These are phyloP conservation scores for Heliothis virescens DNA, from an alignment of 1,140 invertebrate species.

Conservation along the genomic window DNA sequence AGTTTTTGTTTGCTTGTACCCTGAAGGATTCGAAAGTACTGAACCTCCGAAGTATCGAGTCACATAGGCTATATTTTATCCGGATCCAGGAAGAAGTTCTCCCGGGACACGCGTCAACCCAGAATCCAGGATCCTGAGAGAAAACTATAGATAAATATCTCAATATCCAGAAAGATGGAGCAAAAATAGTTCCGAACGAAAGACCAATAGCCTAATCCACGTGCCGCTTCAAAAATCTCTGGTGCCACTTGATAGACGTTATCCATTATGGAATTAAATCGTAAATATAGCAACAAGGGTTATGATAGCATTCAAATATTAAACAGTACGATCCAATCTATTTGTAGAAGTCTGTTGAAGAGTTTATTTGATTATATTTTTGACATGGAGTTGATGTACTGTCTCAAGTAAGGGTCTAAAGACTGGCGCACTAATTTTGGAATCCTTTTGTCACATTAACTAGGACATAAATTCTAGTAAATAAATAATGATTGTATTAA, in stretches of 20 bases:
- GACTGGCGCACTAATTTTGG: too few species aligned
- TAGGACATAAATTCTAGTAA: too few species aligned
- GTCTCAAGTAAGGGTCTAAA: too few species aligned
- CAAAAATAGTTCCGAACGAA: background rate
- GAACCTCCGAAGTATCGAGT: too few species aligned
- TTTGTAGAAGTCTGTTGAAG: background rate
- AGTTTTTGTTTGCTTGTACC: too few species aligned
- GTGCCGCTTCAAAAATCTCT: slow-evolving; percentile 7
- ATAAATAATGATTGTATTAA: slow-evolving; percentile 30
- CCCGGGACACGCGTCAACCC: too few species aligned
- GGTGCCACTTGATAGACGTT: slow-evolving; percentile 13
- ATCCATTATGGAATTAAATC: slow-evolving; percentile 34
- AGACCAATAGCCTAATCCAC: slow-evolving; percentile 19
- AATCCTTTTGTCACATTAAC: too few species aligned
- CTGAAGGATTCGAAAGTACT: too few species aligned
- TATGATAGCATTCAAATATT: slow-evolving; percentile 22
- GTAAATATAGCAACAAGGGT: slow-evolving; percentile 18
- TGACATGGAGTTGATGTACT: background rate
- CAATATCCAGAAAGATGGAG: background rate
- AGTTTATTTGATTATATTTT: slow-evolving; percentile 9
- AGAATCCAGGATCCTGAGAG: too few species aligned
- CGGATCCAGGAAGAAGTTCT: too few species aligned
- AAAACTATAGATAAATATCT: background rate
- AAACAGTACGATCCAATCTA: slow-evolving; percentile 4
- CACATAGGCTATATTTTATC: too few species aligned